These are phyloP conservation scores for Melanophora roralis DNA, from an alignment of 2,888 invertebrate genomes.

Conservation along the genomic window DNA sequence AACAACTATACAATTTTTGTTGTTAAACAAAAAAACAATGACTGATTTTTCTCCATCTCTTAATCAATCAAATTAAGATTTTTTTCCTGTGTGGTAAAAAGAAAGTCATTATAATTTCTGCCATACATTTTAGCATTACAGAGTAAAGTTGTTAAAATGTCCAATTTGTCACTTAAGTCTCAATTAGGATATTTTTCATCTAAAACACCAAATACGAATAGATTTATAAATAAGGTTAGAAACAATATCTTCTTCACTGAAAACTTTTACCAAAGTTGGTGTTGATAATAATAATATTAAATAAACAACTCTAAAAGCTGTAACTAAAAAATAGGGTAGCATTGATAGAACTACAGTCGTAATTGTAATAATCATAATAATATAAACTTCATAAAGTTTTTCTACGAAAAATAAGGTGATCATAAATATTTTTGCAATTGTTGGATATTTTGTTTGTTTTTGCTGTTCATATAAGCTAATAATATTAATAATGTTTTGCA, in stretches of 20 bases:
- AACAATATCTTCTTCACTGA: conserved; percentile 67
- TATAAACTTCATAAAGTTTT: conserved; percentile 47
- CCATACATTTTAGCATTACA: conserved; percentile 50
- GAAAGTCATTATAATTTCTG: conserved; percentile 60
- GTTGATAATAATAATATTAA: conserved; percentile 68
- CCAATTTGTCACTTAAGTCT: conserved; percentile 65
- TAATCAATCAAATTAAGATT: conserved; percentile 33
- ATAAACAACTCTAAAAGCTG: conserved; percentile 64
- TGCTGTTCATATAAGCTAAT: conserved; percentile 41
- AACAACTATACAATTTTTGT: conserved; percentile 54
- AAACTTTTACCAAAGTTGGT: conserved; percentile 25
- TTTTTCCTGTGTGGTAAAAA: conserved; percentile 31
- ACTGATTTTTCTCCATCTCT: conserved; percentile 38
- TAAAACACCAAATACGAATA: conserved; percentile 76
- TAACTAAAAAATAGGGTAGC: conserved; percentile 39
- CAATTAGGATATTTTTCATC: conserved; percentile 73
- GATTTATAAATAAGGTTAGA: conserved; percentile 69
- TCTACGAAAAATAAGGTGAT: conserved; percentile 50
- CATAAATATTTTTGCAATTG: conserved; percentile 36
- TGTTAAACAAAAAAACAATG: conserved; percentile 57
- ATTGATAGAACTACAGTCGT: conserved; percentile 34
- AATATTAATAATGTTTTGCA: conserved; percentile 55
- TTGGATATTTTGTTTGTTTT: conserved; percentile 49
- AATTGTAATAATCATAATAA: conserved; percentile 25
- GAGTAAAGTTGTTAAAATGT: conserved; percentile 53